phyloP scores from a whole-genome alignment of 2,888 invertebrate genomes.

The Acrobasis suavella region DNA sequence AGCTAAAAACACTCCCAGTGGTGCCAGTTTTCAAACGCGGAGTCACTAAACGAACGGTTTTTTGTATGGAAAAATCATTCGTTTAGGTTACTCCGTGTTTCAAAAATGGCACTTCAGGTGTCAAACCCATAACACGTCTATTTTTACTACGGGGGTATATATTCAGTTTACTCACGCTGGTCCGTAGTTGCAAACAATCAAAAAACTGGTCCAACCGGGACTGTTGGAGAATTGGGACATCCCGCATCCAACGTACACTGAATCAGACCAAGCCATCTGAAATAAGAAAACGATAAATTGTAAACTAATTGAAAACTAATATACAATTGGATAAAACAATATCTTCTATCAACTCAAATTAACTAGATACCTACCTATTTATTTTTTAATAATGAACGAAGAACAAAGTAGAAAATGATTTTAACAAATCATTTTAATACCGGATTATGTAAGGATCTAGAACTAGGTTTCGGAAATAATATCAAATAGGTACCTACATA shows the following conservation, averaged over 20 bases:
- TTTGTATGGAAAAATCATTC: no score
- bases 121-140: no score
- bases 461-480: background rate
- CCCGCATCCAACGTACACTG: conserved; percentile 61
- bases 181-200: conserved; percentile 71
- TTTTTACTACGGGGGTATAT: background rate
- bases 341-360: background rate
- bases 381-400: no score
- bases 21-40: no score
- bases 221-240: conserved; percentile 42
- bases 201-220: conserved; percentile 44
- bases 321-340: background rate
- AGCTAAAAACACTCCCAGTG: no score
- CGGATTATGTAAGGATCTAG: background rate
- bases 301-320: no score
- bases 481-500: background rate
- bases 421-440: background rate
- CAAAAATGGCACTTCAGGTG: no score
- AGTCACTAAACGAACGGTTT: no score
- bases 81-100: no score
- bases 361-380: no score
- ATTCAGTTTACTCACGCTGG: conserved; percentile 54
- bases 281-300: conserved; percentile 19
- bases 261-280: conserved; percentile 69
- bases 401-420: no score